These are phyloP conservation scores for Suricata suricatta DNA, from an alignment of 2,113 vertebrate species.

Conservation along the genomic window DNA sequence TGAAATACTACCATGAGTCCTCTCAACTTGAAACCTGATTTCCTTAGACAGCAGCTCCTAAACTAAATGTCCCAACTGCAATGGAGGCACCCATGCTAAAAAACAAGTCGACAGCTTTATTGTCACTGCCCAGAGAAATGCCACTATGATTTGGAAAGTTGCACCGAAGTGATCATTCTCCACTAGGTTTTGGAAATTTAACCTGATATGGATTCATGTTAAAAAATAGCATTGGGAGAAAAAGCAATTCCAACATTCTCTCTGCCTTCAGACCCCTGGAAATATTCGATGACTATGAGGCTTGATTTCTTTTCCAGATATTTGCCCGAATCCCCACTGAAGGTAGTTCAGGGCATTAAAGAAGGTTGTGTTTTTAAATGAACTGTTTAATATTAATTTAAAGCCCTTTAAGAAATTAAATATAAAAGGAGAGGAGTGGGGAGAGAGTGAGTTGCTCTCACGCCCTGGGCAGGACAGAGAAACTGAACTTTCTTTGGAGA, in stretches of 20 bases:
- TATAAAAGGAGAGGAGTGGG: neutral
- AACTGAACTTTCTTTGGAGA: slow-evolving; percentile 30
- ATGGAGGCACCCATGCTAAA: slow-evolving; percentile 17
- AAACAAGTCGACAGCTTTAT: slow-evolving; percentile 43
- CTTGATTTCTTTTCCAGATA: slow-evolving; percentile 22
- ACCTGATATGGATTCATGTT: slow-evolving; percentile 38
- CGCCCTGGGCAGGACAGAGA: neutral
- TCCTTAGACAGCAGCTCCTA: slow-evolving; percentile 60
- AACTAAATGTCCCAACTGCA: slow-evolving; percentile 54
- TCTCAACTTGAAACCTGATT: slow-evolving; percentile 61
- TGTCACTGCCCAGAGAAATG: slow-evolving; percentile 56
- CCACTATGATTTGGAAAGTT: slow-evolving; percentile 55
- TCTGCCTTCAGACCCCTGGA: neutral
- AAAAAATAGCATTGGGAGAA: slow-evolving; percentile 32
- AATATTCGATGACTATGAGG: neutral
- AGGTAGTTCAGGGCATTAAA: slow-evolving; percentile 29
- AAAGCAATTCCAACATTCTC: slow-evolving; percentile 39
- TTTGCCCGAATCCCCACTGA: neutral
- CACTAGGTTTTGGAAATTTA: slow-evolving; percentile 49
- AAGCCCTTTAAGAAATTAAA: slow-evolving; percentile 36
- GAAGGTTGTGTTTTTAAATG: neutral
- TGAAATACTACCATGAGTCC: slow-evolving; percentile 60
- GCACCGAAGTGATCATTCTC: slow-evolving; percentile 14
- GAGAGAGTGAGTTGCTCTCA: neutral
- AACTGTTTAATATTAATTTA: slow-evolving; percentile 47